Base-by-base conservation (phyloP, 2,113 vertebrate species). In the Cynopterus brachyotis region DNA sequence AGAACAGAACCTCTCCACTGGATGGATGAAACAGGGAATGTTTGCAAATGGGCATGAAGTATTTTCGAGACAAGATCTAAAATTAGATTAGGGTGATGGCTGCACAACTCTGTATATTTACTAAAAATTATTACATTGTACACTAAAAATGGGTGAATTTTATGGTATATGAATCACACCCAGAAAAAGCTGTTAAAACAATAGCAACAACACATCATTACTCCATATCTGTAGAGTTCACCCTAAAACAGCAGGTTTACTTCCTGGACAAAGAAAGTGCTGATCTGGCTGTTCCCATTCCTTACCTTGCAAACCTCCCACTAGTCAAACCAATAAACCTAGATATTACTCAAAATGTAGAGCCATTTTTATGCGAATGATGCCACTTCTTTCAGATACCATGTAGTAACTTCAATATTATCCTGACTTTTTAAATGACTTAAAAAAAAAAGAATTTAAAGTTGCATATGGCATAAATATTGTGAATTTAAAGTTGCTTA, bases 41-140 rank as follows among this genome's bases (percentile, higher is more conserved):
- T 88, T 4, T 37, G 15, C 24, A 80, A 84, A 72, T 1, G 22
- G 42, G 6, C 17, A n/a, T 10, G 15, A 62, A 62, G 24, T 17
- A 16, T 55, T 70, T 64, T 55, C 70, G 78, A 93, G 79, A 72
- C 93, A 60, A 32, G 3, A 76, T 59, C 47, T 73, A 50, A 69
- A 88, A 82, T 81, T 73, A 88, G 32, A 64, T 60, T 40, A 45
- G 47, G 30, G 66, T 47, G 75, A 59, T 42, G 35, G 37, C 20
- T 59, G 53, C 19, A 30, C 32, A 81, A 20, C 37, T 69, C 47
- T 73, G 19, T 37, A 59, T 6, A 53, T 73, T 57, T 69, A 70
- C 57, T 90, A 60, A 92, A 95, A 76, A 26, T 24, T 26, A 96
- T 1, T 64, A n/a, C 72, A 69, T 3, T 47, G 8, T 13, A 69